phyloP scores from a whole-genome alignment of 2,888 invertebrate species.

The Pantelozetes paolii region DNA sequence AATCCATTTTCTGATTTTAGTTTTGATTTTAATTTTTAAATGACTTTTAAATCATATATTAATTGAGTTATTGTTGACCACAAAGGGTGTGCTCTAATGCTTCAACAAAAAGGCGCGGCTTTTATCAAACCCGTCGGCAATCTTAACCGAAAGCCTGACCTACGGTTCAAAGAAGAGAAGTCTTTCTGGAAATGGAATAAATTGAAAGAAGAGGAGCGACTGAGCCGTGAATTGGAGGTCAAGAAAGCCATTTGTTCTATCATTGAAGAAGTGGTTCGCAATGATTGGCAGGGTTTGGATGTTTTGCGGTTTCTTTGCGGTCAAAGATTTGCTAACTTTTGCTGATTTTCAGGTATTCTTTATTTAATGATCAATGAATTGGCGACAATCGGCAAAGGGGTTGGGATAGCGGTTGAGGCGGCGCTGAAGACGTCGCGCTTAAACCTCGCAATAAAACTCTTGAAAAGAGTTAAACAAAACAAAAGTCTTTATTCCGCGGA shows the following conservation, averaged over 20 bases:
- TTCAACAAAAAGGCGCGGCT: slow-evolving; percentile 53
- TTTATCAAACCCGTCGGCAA: slow-evolving; percentile 50
- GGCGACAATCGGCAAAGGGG: slow-evolving; percentile 52
- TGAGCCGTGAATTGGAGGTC: not conserved
- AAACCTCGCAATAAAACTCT: slow-evolving; percentile 54
- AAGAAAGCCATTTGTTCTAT: slow-evolving; percentile 43
- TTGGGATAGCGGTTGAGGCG: slow-evolving; percentile 53
- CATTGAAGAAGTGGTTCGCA: slow-evolving; percentile 52
- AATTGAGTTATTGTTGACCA: not conserved
- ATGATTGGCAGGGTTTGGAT: slow-evolving; percentile 56
- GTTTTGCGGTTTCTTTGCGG: too few relatives aligned
- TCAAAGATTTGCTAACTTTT: not conserved
- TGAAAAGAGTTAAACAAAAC: slow-evolving; percentile 49
- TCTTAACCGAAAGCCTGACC: slow-evolving; percentile 34
- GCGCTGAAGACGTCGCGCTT: slow-evolving; percentile 54
- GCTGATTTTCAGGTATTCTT: slow-evolving; percentile 46
- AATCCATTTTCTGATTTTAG: not conserved
- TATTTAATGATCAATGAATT: slow-evolving; percentile 55
- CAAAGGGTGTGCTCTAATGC: slow-evolving; percentile 53
- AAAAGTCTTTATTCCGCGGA: slow-evolving; percentile 50
- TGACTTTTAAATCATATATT: not conserved
- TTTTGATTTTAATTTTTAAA: not conserved
- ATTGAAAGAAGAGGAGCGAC: slow-evolving; percentile 40
- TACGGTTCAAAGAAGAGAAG: slow-evolving; percentile 46
- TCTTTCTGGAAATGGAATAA: slow-evolving; percentile 51